A percentile compares a stretch with the other conserved stretches of the same genome.
Conservation (phyloP, 2,888 invertebrate species). For the Acholoe squamosa region DNA sequence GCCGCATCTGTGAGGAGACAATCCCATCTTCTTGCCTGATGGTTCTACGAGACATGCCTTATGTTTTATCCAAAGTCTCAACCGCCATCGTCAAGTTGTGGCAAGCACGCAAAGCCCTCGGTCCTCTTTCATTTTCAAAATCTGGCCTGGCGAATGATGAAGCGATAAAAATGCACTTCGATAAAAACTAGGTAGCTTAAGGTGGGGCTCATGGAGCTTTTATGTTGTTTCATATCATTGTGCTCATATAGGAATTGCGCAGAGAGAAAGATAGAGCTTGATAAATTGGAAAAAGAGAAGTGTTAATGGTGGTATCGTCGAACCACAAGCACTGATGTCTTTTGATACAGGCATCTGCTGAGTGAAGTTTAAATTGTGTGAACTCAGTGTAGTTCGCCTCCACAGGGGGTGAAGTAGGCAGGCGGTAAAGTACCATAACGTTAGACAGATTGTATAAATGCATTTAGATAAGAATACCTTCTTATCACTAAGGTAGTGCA, state of each 20-base stretch:
- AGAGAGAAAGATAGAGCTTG: background rate
- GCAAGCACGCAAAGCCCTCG: background rate
- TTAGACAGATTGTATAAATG: background rate
- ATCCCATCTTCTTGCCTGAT: background rate
- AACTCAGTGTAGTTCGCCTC: background rate
- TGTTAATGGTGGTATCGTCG: background rate
- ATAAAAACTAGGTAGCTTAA: background rate
- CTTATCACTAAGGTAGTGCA: background rate
- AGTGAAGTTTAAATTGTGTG: background rate
- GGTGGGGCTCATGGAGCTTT: background rate
- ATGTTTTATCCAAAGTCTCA: background rate
- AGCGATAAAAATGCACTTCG: background rate
- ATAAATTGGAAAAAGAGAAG: constrained; percentile 7
- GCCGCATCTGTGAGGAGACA: constrained; percentile 15
- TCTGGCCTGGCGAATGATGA: background rate
- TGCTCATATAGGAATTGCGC: background rate
- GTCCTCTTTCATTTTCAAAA: background rate
- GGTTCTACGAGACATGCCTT: background rate
- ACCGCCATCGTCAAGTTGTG: background rate
- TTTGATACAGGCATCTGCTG: background rate
- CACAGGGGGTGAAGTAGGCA: background rate
- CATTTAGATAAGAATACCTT: background rate
- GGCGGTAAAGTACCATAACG: background rate
- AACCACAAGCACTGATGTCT: background rate
- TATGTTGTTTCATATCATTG: background rate